phyloP scores from a whole-genome alignment of 35 echinoderm and acorn worm genomes.

The Apostichopus japonicus region DNA sequence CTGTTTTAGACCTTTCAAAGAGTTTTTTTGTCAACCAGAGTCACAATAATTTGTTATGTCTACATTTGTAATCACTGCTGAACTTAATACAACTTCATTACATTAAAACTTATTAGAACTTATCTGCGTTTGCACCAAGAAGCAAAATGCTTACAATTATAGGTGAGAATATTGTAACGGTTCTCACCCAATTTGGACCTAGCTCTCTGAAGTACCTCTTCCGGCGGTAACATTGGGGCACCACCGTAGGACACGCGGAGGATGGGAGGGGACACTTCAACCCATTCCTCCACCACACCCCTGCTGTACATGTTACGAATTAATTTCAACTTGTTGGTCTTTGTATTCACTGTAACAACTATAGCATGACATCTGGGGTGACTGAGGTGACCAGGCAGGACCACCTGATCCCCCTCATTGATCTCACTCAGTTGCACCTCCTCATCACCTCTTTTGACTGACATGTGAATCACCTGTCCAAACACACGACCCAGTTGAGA shows the following conservation, averaged over 20 bases:
- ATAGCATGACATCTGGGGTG: constrained; percentile 58
- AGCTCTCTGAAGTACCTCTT: constrained; percentile 5
- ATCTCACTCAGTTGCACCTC: background rate
- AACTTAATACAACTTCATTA: too few species aligned
- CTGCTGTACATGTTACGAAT: constrained; percentile 34
- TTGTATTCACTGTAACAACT: constrained; percentile 6
- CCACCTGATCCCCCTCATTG: constrained; percentile 30
- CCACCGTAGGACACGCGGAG: background rate
- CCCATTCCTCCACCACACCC: constrained; percentile 53
- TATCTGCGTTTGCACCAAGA: constrained; percentile 32
- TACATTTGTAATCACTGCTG: too few species aligned
- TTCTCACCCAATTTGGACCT: constrained; percentile 20
- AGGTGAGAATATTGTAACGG: constrained; percentile 30
- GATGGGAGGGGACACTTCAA: constrained; percentile 18
- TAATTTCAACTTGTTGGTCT: constrained; percentile 9
- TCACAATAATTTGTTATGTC: too few species aligned
- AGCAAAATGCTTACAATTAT: constrained; percentile 52
- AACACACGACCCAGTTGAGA: constrained; percentile 6
- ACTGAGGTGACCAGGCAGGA: constrained; percentile 23
- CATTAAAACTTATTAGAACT: background rate
- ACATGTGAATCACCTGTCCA: constrained; percentile 48
- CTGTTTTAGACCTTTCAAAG: too few species aligned
- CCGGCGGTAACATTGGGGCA: background rate
- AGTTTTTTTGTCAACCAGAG: too few species aligned
- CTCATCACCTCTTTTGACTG: constrained; percentile 34